phyloP scores from a whole-genome alignment of 1,140 invertebrate genomes.

The Brachionus koreanus region DNA sequence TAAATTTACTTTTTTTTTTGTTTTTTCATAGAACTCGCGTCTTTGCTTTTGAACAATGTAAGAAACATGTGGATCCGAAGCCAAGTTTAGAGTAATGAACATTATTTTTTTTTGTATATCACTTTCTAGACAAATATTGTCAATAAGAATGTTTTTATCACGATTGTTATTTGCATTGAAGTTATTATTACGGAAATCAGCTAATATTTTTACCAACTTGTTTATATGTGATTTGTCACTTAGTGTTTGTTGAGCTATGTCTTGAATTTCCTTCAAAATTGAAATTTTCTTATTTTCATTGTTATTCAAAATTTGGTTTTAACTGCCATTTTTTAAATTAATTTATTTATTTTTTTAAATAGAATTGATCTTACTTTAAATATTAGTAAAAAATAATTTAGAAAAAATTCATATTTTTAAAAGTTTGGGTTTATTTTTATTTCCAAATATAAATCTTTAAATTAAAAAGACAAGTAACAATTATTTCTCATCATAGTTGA shows the following conservation, averaged over 20 bases:
- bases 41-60: constrained; percentile 33
- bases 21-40: constrained; percentile 24
- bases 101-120: constrained; percentile 43
- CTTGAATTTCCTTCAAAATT: background rate
- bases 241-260: background rate
- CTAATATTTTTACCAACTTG: background rate
- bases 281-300: background rate
- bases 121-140: constrained; percentile 16
- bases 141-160: constrained; percentile 8
- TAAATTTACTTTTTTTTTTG: background rate
- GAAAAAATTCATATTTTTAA: too few species aligned
- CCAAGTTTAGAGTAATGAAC: constrained; percentile 3
- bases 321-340: too few species aligned
- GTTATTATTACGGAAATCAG: background rate
- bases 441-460: too few species aligned
- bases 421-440: too few species aligned
- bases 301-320: background rate
- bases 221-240: constrained; percentile 13
- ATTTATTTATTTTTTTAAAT: too few species aligned
- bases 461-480: too few species aligned
- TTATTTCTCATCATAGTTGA: too few species aligned
- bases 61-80: constrained; percentile 20
- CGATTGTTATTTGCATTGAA: background rate
- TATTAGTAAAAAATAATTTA: too few species aligned
- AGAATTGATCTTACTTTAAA: too few species aligned